Base-by-base conservation (phyloP, 2,888 invertebrate species). In the Calameuta filiformis region DNA sequence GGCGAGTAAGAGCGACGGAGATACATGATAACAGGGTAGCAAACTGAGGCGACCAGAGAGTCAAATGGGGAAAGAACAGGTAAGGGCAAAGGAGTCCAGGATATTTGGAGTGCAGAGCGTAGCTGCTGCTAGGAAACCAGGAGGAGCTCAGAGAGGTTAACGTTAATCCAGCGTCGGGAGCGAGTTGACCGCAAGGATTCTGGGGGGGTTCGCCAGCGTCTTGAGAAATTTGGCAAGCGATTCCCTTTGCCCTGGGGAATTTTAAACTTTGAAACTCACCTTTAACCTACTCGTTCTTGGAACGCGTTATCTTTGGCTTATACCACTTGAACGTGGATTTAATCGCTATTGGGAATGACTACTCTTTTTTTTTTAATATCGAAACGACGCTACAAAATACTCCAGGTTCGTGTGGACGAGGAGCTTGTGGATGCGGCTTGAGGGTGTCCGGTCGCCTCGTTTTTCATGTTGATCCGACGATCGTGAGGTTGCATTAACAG, bases 401-500 rank as follows among this genome's bases (percentile, higher is more conserved):
- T 56, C 9, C 23, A 23, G 9, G 23, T 9, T 56, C 23, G 23
- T 9, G 23, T 15, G 23, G 9, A 56, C 56, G 56, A 1, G 9
- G 23, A 2, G 9, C 9, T 56, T 56, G 56, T 56, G 56, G 56
- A 56, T 56, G 23, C 23, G 56, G 56, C 56, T 56, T 23, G 56
- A 56, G 56, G 56, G 40, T 78, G 40, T 78, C 75, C 76, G 69
- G 76, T 79, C 78, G 86, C 75, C 80, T 81, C 40, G 83, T 79
- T 78, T 77, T 74, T 79, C 79, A 87, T 86, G 85, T 82, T 81
- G 83, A 85, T 86, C 83, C 81, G 77, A 80, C 81, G 83, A 87
- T 88, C 87, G 85, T 85, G 85, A 85, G 87, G 83, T 83, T 85
- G 85, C 85, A 86, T 88, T 86, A 86, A 87, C 83, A 83, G 81